phyloP scores from a whole-genome alignment of 1,140 invertebrate species.

The Calosoma granatense region DNA sequence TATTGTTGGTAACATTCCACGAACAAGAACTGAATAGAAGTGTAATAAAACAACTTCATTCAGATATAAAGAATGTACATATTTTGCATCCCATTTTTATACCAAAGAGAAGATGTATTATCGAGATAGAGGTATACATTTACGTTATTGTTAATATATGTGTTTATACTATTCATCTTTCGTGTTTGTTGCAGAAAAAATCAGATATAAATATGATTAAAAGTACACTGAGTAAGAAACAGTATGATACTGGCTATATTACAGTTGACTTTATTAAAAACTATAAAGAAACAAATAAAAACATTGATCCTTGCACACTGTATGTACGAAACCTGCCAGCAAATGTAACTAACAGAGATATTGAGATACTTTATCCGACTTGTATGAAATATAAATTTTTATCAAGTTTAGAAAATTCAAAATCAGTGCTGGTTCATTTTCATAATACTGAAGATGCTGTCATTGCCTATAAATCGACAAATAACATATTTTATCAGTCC shows the following conservation, averaged over 20 bases:
- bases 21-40: not conserved
- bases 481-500: not conserved
- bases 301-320: not conserved
- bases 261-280: not conserved
- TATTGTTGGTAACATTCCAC: not conserved
- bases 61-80: not conserved
- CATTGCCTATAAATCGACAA: not conserved
- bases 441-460: not conserved
- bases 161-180: not conserved
- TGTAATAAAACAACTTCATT: not conserved
- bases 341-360: not conserved
- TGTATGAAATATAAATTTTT: not conserved
- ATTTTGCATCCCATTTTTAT: not conserved
- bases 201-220: not conserved
- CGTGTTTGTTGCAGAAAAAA: not conserved
- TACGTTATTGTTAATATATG: not conserved
- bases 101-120: not conserved
- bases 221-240: not conserved
- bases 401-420: not conserved
- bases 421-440: not conserved
- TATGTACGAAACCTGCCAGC: not conserved
- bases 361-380: not conserved
- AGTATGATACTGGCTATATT: not conserved
- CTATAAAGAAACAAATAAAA: not conserved
- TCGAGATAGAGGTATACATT: not conserved